These are phyloP conservation scores for Choristoneura rosaceana DNA, from an alignment of 2,888 invertebrate genomes.

Conservation along the genomic window DNA sequence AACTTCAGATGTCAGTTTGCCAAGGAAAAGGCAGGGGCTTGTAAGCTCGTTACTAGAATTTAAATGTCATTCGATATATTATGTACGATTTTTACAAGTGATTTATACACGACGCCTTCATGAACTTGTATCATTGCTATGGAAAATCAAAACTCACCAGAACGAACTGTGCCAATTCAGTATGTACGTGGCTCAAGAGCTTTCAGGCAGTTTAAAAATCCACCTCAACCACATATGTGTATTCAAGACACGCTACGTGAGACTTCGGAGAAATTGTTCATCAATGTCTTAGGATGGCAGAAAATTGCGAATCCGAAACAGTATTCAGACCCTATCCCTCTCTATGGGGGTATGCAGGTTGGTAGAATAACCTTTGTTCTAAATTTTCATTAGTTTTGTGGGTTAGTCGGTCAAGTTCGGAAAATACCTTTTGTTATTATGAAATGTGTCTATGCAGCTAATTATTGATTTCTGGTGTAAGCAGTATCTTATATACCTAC, in stretches of 20 bases:
- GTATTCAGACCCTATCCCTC: slow-evolving; percentile 88
- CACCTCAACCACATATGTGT: slow-evolving; percentile 92
- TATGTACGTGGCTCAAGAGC: slow-evolving; percentile 86
- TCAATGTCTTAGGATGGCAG: slow-evolving; percentile 91
- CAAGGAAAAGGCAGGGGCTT: slow-evolving; percentile 42
- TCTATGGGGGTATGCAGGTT: slow-evolving; percentile 91
- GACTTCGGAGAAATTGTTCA: slow-evolving; percentile 85
- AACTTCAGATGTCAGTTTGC: slow-evolving; percentile 68
- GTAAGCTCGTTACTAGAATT: slow-evolving; percentile 27
- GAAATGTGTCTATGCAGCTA: slow-evolving; percentile 20
- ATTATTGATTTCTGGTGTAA: slow-evolving; percentile 41
- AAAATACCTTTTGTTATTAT: slow-evolving; percentile 8
- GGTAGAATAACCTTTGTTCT: slow-evolving; percentile 43
- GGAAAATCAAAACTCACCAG: slow-evolving; percentile 76
- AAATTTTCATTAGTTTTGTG: slow-evolving; percentile 2
- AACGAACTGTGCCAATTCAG: slow-evolving; percentile 81
- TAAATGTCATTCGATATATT: slow-evolving; percentile 41
- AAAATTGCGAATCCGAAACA: slow-evolving; percentile 88
- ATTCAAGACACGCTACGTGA: slow-evolving; percentile 87
- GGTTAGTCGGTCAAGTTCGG: slow-evolving; percentile 31
- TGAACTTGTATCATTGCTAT: slow-evolving; percentile 60
- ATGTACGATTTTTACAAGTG: slow-evolving; percentile 47
- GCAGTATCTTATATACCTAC: neutral
- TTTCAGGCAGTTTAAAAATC: slow-evolving; percentile 89
- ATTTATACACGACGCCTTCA: slow-evolving; percentile 54